phyloP scores from a whole-genome alignment of 92 coral and sea anemone species.

The Phenganax marumi region DNA sequence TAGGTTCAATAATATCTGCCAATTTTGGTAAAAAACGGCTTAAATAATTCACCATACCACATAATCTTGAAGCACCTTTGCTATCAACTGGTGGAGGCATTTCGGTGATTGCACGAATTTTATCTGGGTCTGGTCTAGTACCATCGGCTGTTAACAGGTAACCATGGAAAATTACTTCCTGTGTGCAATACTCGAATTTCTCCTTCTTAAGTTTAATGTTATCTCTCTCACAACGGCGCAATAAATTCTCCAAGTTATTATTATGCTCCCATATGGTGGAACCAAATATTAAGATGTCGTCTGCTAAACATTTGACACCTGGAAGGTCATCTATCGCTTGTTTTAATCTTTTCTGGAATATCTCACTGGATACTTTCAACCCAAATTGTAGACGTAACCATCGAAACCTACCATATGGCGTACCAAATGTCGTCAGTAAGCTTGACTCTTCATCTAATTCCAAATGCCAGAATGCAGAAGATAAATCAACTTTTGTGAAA shows the following conservation, averaged over 20 bases:
- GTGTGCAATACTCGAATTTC: no score
- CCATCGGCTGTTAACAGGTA: slow-evolving; percentile 52
- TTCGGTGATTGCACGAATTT: slow-evolving; percentile 50
- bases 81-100: slow-evolving; percentile 65
- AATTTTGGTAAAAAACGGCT: slow-evolving; percentile 57
- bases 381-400: slow-evolving; percentile 35
- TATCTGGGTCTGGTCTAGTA: slow-evolving; percentile 41
- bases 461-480: slow-evolving; percentile 15
- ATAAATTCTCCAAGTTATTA: no score
- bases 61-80: slow-evolving; percentile 50
- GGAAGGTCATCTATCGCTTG: slow-evolving; percentile 26
- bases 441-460: slow-evolving; percentile 29
- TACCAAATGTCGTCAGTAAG: no score
- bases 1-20: slow-evolving; percentile 49
- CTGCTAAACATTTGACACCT: no score
- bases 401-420: slow-evolving; percentile 23
- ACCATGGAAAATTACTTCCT: slow-evolving; percentile 36
- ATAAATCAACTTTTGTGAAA: slow-evolving; percentile 25
- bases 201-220: no score
- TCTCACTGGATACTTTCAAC: not conserved
- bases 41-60: slow-evolving; percentile 64
- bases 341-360: slow-evolving; percentile 20
- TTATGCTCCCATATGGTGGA: no score
- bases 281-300: no score
- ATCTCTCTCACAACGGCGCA: no score